Base-by-base conservation (phyloP, 30 jellyfish, hydroid and myxozoan species). In the Mastigias papua region DNA sequence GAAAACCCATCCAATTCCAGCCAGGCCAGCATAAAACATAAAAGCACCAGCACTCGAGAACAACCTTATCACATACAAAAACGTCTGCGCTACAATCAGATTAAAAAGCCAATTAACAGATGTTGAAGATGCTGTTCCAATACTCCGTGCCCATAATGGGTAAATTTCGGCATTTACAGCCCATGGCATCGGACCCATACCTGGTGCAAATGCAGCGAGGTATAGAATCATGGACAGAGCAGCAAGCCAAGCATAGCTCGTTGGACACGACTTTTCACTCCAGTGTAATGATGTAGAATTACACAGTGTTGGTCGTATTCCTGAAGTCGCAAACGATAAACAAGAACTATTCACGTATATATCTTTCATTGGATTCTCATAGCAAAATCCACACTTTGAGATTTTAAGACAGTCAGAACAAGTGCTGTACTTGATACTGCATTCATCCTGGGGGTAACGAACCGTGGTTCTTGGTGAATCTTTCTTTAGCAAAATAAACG, bases 111-210 rank as follows among this genome's bases (percentile, higher is more conserved):
- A 93, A 79, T 82, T 88, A 0, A 97, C 83, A 3, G 96, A 92
- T 3, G 98, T 88, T 8, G 98, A 73, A 51, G 76, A 81, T 0
- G 97, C 58, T 1, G 69, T 82, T 16, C 97, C 98, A 34, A 76
- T 70, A 73, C 96, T 89, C 8, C 98, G 81, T 54, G 98, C 98
- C 98, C 98, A 93, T 11, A 93, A 82, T 49, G 98, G 98, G 89
- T 93, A 93, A 13, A 93, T 93, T 62, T 93, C 98, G 48, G 97
- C 96, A 78, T 93, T 93, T 82, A 93, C 70, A n/a, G 97, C 87
- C 98, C 98, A 93, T 26, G 97, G 97, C 93, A 93, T 88, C 1
- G 98, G 96, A n/a, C 98, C 97, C 94, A 93, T 70, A 35, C 98
- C 98, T 6, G 96, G 94, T 25, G 97, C 97, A 89, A 93, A 93